These are phyloP conservation scores for Holacanthus passer DNA, from an alignment of 2,113 vertebrate species.

Conservation along the genomic window DNA sequence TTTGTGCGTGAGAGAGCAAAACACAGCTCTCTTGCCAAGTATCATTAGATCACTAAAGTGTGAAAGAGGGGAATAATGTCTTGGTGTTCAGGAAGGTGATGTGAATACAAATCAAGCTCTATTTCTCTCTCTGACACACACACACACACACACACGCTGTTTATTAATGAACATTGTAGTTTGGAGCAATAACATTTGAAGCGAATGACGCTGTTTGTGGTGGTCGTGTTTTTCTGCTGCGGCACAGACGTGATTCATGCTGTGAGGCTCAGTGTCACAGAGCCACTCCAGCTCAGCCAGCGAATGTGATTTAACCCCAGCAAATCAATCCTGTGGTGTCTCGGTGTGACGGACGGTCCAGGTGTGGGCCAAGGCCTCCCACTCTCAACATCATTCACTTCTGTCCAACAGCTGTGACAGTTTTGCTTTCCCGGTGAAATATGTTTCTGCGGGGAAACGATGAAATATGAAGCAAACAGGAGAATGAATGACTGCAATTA, in stretches of 20 bases:
- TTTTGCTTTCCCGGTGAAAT: constrained; percentile 7
- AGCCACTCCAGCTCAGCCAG: constrained; percentile 5
- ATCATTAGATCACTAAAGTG: constrained; percentile 58
- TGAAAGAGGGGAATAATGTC: constrained; percentile 50
- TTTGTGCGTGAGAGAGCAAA: constrained; percentile 5
- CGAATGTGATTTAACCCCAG: constrained; percentile 44
- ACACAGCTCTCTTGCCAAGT: constrained; percentile 10
- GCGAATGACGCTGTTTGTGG: no score
- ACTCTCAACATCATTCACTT: constrained; percentile 34
- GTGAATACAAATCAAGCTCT: constrained; percentile 61
- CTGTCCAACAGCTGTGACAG: not conserved
- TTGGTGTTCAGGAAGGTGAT: constrained; percentile 32
- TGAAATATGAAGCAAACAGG: constrained; percentile 1
- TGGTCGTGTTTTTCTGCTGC: not conserved
- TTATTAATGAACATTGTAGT: not conserved
- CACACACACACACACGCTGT: no score
- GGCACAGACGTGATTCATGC: not conserved
- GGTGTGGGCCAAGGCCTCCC: constrained; percentile 51
- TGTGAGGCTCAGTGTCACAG: not conserved
- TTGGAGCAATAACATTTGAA: not conserved
- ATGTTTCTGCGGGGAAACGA: constrained; percentile 19
- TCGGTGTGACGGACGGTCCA: constrained; percentile 54
- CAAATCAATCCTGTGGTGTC: constrained; percentile 32
- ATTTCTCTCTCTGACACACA: not conserved
- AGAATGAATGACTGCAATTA: constrained; percentile 38